Evolutionary conservation across 1,140 invertebrate species (phyloP).

Genomic region (Chionoecetes opilio): DNA sequence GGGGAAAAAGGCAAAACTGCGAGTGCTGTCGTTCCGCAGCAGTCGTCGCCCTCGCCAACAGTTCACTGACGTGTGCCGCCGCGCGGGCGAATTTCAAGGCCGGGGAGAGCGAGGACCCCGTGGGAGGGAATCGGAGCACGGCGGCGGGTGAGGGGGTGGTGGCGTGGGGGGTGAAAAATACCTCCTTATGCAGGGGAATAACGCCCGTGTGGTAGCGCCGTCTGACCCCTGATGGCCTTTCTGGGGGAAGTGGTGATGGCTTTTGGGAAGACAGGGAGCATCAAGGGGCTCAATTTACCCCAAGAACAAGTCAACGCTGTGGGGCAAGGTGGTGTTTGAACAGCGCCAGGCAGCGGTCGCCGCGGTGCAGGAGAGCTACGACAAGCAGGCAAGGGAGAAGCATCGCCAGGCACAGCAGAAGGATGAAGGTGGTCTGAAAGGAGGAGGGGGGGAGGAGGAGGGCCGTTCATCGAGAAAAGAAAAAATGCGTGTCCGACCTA

Average conservation of each 20-base stretch:
- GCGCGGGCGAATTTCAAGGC: conserved; percentile 4
- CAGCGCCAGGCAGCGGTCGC: conserved; percentile 22
- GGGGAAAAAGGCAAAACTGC: conserved; percentile 39
- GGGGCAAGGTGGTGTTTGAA: conserved; percentile 54
- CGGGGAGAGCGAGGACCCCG: conserved; percentile 56
- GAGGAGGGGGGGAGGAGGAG: no score
- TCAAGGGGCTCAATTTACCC: conserved; percentile 44
- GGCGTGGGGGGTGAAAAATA: not conserved
- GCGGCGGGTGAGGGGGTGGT: not conserved
- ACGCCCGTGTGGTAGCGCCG: conserved; percentile 27
- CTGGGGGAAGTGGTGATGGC: not conserved
- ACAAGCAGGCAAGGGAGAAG: not conserved
- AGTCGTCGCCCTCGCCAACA: not conserved
- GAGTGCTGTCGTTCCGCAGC: conserved; percentile 27
- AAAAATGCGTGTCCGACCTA: not conserved
- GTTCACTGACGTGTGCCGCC: conserved; percentile 45
- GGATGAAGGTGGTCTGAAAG: not conserved
- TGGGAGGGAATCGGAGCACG: not conserved
- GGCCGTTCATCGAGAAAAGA: no score
- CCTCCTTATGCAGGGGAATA: conserved; percentile 47
- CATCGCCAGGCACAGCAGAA: not conserved
- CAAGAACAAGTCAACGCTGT: conserved; percentile 33
- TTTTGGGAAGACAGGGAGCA: conserved; percentile 8
- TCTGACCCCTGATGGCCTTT: conserved; percentile 22
- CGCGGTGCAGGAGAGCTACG: conserved; percentile 11